phyloP scores from a whole-genome alignment of 2,113 vertebrate species.

The Labrus mixtus region DNA sequence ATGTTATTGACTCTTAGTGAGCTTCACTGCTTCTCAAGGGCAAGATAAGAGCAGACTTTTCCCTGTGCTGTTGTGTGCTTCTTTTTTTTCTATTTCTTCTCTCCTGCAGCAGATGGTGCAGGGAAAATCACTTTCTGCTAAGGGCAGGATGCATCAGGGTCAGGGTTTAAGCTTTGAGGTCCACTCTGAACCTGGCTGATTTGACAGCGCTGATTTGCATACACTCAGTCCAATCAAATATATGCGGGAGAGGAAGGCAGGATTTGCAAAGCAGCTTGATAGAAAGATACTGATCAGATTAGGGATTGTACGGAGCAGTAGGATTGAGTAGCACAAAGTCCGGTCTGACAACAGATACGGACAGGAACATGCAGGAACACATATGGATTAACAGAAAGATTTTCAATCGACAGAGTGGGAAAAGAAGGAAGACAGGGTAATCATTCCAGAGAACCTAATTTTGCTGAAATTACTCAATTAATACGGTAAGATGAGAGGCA shows the following conservation, averaged over 20 bases:
- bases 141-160: conserved; percentile 65
- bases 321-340: conserved; percentile 40
- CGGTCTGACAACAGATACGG: conserved; percentile 17
- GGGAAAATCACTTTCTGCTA: conserved; percentile 76
- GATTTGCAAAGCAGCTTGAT: conserved; percentile 74
- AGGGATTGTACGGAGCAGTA: conserved; percentile 65
- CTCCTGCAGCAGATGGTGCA: conserved; percentile 75
- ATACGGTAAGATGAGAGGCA: conserved; percentile 29
- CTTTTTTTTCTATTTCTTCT: background rate
- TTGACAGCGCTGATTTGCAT: conserved; percentile 66
- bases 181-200: conserved; percentile 67
- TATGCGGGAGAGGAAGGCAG: conserved; percentile 42
- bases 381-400: conserved; percentile 8
- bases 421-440: conserved; percentile 29
- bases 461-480: conserved; percentile 5
- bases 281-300: conserved; percentile 68
- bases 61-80: conserved; percentile 44
- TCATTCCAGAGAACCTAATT: conserved; percentile 29
- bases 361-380: conserved; percentile 22
- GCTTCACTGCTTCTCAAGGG: conserved; percentile 69
- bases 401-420: conserved; percentile 11
- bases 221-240: conserved; percentile 68
- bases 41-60: conserved; percentile 68
- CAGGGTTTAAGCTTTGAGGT: conserved; percentile 75
- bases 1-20: conserved; percentile 48